phyloP scores from a whole-genome alignment of 2,113 vertebrate species.

The Rhinoptilus africanus region DNA sequence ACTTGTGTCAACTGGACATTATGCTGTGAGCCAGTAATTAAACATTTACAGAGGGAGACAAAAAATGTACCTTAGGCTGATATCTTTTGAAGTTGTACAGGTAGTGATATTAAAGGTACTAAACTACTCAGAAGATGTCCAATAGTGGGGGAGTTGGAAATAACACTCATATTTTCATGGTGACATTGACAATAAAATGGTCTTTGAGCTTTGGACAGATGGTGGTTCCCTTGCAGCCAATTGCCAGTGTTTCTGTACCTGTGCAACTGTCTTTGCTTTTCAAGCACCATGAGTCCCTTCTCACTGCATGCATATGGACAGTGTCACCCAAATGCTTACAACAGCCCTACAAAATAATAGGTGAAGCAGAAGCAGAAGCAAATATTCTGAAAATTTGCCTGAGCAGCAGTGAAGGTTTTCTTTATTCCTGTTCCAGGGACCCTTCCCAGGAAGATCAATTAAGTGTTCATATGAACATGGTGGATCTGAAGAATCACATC shows the following conservation, averaged over 20 bases:
- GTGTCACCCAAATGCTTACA: not conserved
- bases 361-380: not conserved
- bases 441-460: not conserved
- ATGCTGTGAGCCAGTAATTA: not conserved
- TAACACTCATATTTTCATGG: not conserved
- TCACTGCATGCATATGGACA: accelerated
- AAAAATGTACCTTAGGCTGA: not conserved
- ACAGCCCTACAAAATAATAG: not conserved
- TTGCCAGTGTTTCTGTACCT: not conserved
- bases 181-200: not conserved
- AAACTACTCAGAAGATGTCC: not conserved
- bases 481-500: not conserved
- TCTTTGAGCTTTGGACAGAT: not conserved
- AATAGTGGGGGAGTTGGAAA: not conserved
- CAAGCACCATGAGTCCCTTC: not conserved
- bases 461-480: not conserved
- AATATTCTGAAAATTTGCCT: not conserved
- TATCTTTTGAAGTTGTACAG: not conserved
- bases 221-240: not conserved
- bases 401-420: not conserved
- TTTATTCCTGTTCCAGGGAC: not conserved
- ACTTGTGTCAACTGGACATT: not conserved
- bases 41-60: constrained; percentile 11
- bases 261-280: not conserved
- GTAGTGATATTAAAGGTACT: not conserved